Evolutionary conservation across 2,888 invertebrate species (phyloP).

Genomic region (Piscicola geometra): DNA sequence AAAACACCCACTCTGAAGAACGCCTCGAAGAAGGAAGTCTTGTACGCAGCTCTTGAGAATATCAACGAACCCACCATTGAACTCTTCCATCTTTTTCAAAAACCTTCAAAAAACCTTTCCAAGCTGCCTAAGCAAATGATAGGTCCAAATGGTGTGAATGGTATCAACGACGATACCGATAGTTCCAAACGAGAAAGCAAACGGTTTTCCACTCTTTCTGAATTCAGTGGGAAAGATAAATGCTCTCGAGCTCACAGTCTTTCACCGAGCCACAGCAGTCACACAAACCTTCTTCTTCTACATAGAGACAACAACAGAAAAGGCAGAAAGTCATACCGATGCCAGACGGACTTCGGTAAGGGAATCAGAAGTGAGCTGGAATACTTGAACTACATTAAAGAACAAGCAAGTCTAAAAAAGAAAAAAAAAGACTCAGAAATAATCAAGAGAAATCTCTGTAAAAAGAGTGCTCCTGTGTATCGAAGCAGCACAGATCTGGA

Average conservation of each 20-base stretch:
- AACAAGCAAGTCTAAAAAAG: neutral
- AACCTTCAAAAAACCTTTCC: neutral
- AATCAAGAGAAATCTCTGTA: neutral
- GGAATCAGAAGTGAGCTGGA: constrained; percentile 14
- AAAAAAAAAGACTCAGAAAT: neutral
- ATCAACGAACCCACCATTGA: neutral
- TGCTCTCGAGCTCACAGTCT: neutral
- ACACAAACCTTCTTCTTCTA: neutral
- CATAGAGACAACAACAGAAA: too few relatives aligned
- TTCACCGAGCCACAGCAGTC: neutral
- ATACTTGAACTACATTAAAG: constrained; percentile 20
- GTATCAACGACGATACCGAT: neutral
- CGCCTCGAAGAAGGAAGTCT: neutral
- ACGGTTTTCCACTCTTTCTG: neutral
- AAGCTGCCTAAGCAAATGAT: neutral
- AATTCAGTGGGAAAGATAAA: neutral
- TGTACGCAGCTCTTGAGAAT: neutral
- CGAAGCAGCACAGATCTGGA: too few relatives aligned
- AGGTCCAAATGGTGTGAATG: too few relatives aligned
- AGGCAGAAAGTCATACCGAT: constrained; percentile 6
- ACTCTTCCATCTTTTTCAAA: neutral
- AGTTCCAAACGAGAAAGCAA: neutral
- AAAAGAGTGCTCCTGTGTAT: neutral
- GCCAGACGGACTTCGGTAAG: constrained; percentile 12
- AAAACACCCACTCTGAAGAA: neutral